phyloP scores from a whole-genome alignment of 2,113 vertebrate species.

The Ramphastos sulfuratus region DNA sequence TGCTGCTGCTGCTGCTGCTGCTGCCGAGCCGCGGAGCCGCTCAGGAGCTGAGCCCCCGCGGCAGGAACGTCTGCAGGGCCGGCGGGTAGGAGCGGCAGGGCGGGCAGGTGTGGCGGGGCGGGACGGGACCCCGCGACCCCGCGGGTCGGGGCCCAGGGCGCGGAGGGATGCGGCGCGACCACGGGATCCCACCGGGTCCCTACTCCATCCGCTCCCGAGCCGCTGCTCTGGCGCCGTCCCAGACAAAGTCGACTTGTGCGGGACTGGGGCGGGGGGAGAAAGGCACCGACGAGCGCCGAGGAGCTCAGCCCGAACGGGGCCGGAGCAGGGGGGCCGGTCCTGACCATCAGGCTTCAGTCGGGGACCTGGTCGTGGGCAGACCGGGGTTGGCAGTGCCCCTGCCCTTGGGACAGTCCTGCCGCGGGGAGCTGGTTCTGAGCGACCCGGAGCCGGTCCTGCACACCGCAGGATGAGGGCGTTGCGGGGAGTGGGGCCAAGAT shows the following conservation, averaged over 20 bases:
- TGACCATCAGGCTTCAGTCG: too few species aligned
- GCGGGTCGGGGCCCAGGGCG: not conserved
- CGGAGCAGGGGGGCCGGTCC: not conserved
- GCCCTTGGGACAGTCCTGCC: not conserved
- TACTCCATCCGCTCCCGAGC: not conserved
- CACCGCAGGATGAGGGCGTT: not conserved
- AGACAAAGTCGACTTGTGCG: conserved; percentile 14
- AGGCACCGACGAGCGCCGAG: not conserved
- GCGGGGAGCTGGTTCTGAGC: not conserved
- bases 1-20: not conserved
- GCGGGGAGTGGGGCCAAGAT: not conserved
- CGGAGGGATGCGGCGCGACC: not conserved
- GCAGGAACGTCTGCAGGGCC: conserved; percentile 70
- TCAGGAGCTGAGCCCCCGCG: conserved; percentile 68
- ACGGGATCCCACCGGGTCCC: not conserved
- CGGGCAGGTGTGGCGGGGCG: not conserved
- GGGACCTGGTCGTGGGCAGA: not conserved
- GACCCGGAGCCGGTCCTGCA: not conserved
- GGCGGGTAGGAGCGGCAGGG: conserved; percentile 43
- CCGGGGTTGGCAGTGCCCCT: not conserved
- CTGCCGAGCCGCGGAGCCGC: conserved; percentile 19
- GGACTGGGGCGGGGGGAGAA: not conserved
- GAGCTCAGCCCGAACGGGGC: not conserved
- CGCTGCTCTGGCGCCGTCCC: not conserved
- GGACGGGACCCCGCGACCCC: not conserved